These are phyloP conservation scores for Acanthaster planci DNA, from an alignment of 35 echinoderm and acorn worm genomes.

Conservation along the genomic window DNA sequence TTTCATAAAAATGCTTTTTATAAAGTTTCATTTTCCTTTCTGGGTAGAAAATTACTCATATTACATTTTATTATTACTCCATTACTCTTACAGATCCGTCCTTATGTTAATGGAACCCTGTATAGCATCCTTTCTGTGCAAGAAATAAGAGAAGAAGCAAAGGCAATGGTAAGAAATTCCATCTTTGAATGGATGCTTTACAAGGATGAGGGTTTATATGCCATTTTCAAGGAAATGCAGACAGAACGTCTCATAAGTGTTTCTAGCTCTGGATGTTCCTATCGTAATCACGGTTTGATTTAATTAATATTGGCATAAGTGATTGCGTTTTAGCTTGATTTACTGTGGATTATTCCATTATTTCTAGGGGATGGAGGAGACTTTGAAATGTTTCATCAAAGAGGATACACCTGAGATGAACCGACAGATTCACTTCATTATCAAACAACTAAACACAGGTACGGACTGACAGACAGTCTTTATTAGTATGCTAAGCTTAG, in stretches of 20 bases:
- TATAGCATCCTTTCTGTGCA: slow-evolving; percentile 87
- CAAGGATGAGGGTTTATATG: too few relatives aligned
- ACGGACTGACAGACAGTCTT: not conserved
- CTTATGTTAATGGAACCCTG: slow-evolving; percentile 94
- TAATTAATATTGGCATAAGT: too few relatives aligned
- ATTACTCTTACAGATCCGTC: slow-evolving; percentile 70
- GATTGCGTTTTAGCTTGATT: not conserved
- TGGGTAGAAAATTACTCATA: too few relatives aligned
- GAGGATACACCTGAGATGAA: slow-evolving; percentile 95
- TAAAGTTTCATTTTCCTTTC: too few relatives aligned
- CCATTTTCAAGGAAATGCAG: too few relatives aligned
- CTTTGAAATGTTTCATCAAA: slow-evolving; percentile 94
- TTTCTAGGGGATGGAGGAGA: slow-evolving; percentile 95
- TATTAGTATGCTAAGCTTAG: too few relatives aligned
- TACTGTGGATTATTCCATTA: slow-evolving; percentile 28
- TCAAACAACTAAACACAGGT: slow-evolving; percentile 99
- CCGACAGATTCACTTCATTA: slow-evolving; percentile 95
- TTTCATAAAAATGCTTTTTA: too few relatives aligned
- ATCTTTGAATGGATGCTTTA: too few relatives aligned
- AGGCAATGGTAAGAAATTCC: slow-evolving; percentile 85
- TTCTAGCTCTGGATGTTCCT: too few relatives aligned
- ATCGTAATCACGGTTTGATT: too few relatives aligned
- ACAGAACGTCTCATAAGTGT: too few relatives aligned
- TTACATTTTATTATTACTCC: not conserved
- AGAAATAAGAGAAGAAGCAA: slow-evolving; percentile 90